Conservation (phyloP, 2,888 invertebrate genomes). For the Mythimna impura region DNA sequence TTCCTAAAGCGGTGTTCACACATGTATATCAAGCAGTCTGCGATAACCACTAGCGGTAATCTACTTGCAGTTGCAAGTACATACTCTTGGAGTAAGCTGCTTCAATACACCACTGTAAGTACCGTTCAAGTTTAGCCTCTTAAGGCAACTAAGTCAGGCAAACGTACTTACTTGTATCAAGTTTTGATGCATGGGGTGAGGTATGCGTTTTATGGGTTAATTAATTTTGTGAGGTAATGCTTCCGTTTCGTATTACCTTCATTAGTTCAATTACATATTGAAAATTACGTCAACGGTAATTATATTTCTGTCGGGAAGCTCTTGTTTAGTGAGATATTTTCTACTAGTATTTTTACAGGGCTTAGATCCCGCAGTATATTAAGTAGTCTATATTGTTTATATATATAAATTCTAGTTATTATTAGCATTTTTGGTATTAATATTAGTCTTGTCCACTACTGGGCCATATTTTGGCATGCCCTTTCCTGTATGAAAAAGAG, state of each 20-base stretch:
- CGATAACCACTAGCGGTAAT: conserved; percentile 50
- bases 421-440: too few species aligned
- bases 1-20: conserved; percentile 38
- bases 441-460: too few species aligned
- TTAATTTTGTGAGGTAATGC: conserved; percentile 1
- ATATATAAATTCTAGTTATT: too few species aligned
- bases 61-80: conserved; percentile 47
- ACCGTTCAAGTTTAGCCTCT: conserved; percentile 49
- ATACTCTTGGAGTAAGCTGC: conserved; percentile 41
- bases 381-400: too few species aligned
- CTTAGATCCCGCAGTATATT: too few species aligned
- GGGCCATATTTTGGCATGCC: too few species aligned
- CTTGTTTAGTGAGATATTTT: too few species aligned
- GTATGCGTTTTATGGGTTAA: conserved; percentile 25
- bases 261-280: not conserved
- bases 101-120: conserved; percentile 40
- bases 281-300: too few species aligned
- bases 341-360: too few species aligned
- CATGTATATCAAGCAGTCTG: conserved; percentile 29
- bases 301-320: too few species aligned
- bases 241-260: conserved; percentile 5
- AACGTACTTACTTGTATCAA: conserved; percentile 18
- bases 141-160: conserved; percentile 50
- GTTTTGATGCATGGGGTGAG: conserved; percentile 14
- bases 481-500: too few species aligned